Evolutionary conservation across 2,888 invertebrate species (phyloP), one percentile per base, ranked within the genome.

Genomic region (Beris chalybata): DNA sequence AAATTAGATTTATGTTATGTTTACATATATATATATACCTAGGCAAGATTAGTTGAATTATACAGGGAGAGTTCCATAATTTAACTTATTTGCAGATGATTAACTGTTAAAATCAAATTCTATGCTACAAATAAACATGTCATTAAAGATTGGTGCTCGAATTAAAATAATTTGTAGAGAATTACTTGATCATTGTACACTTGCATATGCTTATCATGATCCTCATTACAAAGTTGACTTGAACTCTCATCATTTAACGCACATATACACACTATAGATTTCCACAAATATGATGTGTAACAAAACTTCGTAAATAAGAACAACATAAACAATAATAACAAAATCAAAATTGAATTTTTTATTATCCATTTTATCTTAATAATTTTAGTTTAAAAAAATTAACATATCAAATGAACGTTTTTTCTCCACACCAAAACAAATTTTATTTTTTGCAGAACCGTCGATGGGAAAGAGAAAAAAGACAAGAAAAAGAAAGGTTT

Each of bases 401-500:
- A 6, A 48, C 7, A 48, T 48, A 48, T 13, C 6, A 48, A 48
- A 48, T 15, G 15, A 38, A 3, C 38, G 38, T 38, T 38, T 38
- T 38, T 38, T 38, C 38, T 38, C 38, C 38, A 38, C 38, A 38
- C 38, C 38, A 38, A 65, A 70, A 66, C 48, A 69, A 65, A 67
- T 63, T 71, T 67, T 69, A 67, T 87, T 87, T 71, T 61, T 87
- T 87, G 71, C 86, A 90, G 89, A 82, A 85, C 90, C 72, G 88
- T 92, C 74, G 93, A 93, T 78, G 92, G 92, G 74, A 92, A 92
- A 83, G 92, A 92, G 77, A 92, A 92, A 82, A 92, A 92, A 84
- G 89, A 86, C 79, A 91, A 91, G 86, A 93, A 93, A 87, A 91
- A 90, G 86, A 93, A 93, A 85, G 92, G 92, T 81, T 87, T 93